Base-by-base conservation (phyloP, 2,888 invertebrate genomes). In the Eupithecia inturbata region DNA sequence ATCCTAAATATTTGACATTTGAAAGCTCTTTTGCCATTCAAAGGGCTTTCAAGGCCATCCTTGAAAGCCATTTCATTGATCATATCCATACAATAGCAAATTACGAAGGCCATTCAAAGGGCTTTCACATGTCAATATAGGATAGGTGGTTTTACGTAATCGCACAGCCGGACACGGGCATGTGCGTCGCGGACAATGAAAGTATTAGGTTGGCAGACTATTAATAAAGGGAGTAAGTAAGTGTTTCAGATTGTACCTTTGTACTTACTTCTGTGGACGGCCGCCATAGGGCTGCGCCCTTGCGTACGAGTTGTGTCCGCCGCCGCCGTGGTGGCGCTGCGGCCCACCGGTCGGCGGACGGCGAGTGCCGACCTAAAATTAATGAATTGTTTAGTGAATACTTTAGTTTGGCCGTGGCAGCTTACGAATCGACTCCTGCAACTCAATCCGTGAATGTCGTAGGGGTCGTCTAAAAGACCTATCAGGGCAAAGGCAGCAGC, bases 181-280 rank as follows among this genome's bases (percentile, higher is more conserved):
- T 9, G 36, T 36, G 36, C 36, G 5, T 7, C 36, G 36, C 9
- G 9, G 36, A 1, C 12, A 0, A 39, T 39, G 14, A 39, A 39
- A 39, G 14, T 39, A 14, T 39, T 39, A 39, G 14, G 14, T 39
- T 39, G 4, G 1, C n/a, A 45, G 16, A 45, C 41, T 41, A 41
- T 16, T 19, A 4, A 19, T 45, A 16, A 45, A 19, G 4, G 45
- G 2, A 62, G 22, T 19, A 16, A 62, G 14, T 33, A 16, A 28
- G 4, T 63, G 60, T 62, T 36, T 64, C 5, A 14, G 26, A 19
- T 2, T 62, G 19, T 62, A 62, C 62, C 57, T 57, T 19, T 0
- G 1, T 76, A 76, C 73, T 86, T 91, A 92, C 92, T 92, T 93
- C 87, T 88, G 87, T 81, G 89, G 88, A 78, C 93, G 91, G 79